Evolutionary conservation across 2,113 vertebrate species (phyloP), one percentile per base, ranked within the genome.

Genomic region (Myotis davidii): DNA sequence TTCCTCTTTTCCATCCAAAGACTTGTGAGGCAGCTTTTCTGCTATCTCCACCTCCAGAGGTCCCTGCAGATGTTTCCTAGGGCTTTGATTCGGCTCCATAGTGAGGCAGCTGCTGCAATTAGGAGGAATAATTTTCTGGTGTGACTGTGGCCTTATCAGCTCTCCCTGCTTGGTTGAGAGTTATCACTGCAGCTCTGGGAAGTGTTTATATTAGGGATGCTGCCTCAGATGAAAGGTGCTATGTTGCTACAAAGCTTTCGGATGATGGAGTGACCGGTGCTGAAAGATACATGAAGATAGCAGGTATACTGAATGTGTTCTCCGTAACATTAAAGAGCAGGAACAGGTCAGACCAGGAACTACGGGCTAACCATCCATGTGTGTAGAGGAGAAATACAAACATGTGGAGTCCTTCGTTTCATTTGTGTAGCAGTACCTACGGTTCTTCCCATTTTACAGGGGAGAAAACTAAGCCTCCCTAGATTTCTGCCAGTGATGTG

Each of bases 231-330:
- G 67, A 92, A 85, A 82, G 84, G 83, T 17, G 84, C 67, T 85
- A 0, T 18, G 56, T 29, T 54, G 69, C 52, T 77, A 74, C 94
- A 86, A 64, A 85, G 89, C 94, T 73, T 70, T 61, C 67, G 25
- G 59, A 25, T 88, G 95, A 77, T 84, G 73, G 90, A 94, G 90
- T n/a, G 85, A 86, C 83, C 50, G 20, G 14, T 83, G 59, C 20
- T 32, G 88, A 94, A 69, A 94, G 96, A 94, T 82, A 37, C 14
- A 50, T 61, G 8, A 13, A 96, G 94, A 90, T 14, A 86, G 73
- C 21, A 21, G 92, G 84, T 72, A 27, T 77, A 56, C 81, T 25
- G 90, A 74, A 85, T 93, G 93, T 61, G 73, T 83, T 93, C 67
- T 83, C 88, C 34, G 67, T 18, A 9, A 84, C 88, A 88, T 81